A percentile compares a stretch with the other conserved stretches of the same genome.
These are phyloP conservation scores for Microtus oregoni DNA, from an alignment of 2,113 vertebrate genomes.

Conservation along the genomic window DNA sequence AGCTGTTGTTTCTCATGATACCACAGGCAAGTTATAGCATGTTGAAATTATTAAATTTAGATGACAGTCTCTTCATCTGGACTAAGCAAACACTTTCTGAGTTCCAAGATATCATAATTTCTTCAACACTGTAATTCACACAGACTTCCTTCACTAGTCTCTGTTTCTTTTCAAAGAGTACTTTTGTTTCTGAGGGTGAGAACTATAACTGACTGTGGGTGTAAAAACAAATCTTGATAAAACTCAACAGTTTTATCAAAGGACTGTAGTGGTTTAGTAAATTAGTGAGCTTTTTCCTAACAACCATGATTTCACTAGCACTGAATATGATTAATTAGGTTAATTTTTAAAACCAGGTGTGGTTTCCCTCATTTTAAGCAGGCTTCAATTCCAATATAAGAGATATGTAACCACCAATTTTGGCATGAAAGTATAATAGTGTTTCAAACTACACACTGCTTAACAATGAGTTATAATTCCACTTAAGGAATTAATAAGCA, in stretches of 20 bases:
- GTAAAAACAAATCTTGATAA: background rate
- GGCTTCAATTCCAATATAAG: background rate
- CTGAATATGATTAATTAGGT: background rate
- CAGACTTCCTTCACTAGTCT: too few relatives aligned
- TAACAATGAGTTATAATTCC: background rate
- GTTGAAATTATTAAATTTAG: background rate
- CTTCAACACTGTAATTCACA: background rate
- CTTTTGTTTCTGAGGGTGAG: background rate
- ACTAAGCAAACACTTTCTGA: background rate
- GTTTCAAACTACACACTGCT: background rate
- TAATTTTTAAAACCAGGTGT: background rate
- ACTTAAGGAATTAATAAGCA: background rate
- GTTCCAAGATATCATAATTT: background rate
- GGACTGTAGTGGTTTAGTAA: background rate
- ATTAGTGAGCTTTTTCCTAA: background rate
- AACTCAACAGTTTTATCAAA: background rate
- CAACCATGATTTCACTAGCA: background rate
- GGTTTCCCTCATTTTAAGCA: background rate
- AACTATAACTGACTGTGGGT: too few relatives aligned
- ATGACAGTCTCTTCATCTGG: background rate
- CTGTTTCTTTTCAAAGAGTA: background rate
- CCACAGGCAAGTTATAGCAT: background rate
- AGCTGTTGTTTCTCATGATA: slow-evolving; percentile 39
- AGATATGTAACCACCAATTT: background rate
- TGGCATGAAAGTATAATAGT: background rate